These are phyloP conservation scores for Scopus umbretta DNA, from an alignment of 2,113 vertebrate species.

Conservation along the genomic window DNA sequence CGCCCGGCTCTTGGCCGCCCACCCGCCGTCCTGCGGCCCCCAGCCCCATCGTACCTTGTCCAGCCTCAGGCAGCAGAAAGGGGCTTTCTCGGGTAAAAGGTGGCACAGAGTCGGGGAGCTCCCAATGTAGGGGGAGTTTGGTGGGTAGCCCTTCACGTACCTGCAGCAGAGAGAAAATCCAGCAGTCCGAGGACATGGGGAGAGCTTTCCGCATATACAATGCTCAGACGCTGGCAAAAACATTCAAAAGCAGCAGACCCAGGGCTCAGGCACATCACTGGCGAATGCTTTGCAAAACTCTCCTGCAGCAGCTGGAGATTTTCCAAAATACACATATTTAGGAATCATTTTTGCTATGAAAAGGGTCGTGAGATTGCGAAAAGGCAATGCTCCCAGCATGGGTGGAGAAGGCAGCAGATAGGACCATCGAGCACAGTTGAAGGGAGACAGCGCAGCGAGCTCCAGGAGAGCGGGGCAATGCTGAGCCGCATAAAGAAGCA, in stretches of 20 bases:
- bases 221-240: accelerated
- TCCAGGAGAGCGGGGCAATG: background rate
- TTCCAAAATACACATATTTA: accelerated
- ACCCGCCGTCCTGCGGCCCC: accelerated
- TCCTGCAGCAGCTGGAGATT: background rate
- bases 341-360: background rate
- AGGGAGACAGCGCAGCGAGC: background rate
- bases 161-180: slow-evolving; percentile 57
- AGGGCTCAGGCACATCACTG: background rate
- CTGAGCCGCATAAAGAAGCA: background rate
- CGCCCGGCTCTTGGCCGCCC: accelerated
- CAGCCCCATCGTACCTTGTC: slow-evolving; percentile 79
- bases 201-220: accelerated
- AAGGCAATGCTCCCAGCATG: accelerated
- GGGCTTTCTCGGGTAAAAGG: slow-evolving; percentile 86
- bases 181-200: background rate
- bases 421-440: background rate
- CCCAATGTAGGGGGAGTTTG: slow-evolving; percentile 94
- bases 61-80: slow-evolving; percentile 91
- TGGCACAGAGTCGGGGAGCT: slow-evolving; percentile 95
- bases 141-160: slow-evolving; percentile 95
- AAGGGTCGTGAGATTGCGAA: background rate
- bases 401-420: background rate
- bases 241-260: background rate
- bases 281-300: background rate